Percentiles rank a stretch among this genome's conserved stretches.
Evolutionary conservation across 2,888 invertebrate species (phyloP).

Genomic region (Meta bourneti): DNA sequence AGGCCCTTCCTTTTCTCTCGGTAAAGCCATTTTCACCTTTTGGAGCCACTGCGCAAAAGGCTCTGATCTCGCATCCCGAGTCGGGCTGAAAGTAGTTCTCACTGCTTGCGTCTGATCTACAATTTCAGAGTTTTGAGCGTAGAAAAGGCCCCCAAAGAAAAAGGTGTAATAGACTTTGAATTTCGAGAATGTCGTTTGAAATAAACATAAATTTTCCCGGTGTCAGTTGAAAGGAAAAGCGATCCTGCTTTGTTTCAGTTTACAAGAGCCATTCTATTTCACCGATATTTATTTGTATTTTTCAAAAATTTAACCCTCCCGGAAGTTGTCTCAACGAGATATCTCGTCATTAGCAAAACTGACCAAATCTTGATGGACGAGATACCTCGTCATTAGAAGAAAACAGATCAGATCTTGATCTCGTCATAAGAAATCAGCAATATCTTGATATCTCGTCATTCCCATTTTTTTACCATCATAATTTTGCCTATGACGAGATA

Average conservation of each 20-base stretch:
- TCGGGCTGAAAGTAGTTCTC: constrained; percentile 39
- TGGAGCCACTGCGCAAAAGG: constrained; percentile 33
- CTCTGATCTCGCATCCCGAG: constrained; percentile 12
- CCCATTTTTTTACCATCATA: too few species aligned
- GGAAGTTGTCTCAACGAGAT: too few species aligned
- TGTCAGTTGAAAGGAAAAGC: not conserved
- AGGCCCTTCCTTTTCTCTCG: constrained; percentile 23
- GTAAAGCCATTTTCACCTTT: constrained; percentile 55
- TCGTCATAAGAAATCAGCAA: too few species aligned
- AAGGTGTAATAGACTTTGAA: constrained; percentile 17
- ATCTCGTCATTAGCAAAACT: too few species aligned
- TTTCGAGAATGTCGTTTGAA: not conserved
- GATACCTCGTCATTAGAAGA: too few species aligned
- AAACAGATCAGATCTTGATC: too few species aligned
- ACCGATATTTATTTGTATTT: too few species aligned
- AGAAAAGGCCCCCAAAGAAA: not conserved
- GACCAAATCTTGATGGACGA: too few species aligned
- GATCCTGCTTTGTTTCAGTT: not conserved
- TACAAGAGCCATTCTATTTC: too few species aligned
- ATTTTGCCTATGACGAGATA: too few species aligned
- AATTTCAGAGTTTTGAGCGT: constrained; percentile 27
- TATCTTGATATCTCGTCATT: too few species aligned
- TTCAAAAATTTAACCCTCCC: too few species aligned
- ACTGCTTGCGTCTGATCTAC: constrained; percentile 30
- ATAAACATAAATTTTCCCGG: not conserved